Evolutionary conservation across 37 sponge, comb jelly and placozoan species (phyloP), one percentile per base, ranked within the genome.

Genomic region (Ianthella basta): DNA sequence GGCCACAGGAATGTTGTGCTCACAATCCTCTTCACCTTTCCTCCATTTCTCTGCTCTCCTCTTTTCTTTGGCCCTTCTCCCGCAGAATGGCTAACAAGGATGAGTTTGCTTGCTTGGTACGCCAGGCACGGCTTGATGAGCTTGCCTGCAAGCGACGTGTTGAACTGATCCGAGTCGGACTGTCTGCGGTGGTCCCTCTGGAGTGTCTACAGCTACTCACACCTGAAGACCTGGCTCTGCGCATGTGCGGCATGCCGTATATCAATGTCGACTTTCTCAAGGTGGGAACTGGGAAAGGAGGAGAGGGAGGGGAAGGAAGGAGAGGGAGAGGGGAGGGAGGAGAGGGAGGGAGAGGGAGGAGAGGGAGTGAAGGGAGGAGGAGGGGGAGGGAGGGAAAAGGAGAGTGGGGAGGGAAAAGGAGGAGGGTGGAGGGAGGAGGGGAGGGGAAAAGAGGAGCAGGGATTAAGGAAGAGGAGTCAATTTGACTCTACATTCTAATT

Each of bases 161-260:
- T 69, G 53, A 54, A 15, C 83, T 84, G 24, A 87, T 98, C 20
- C 72, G 85, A 64, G 88, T 89, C 85, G 99, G 99, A 21, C 75
- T 98, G 14, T 91, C 94, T n/a, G 86, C 96, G 35, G 91, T 96
- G 24, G 81, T 98, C 24, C 99, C 99, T 25, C 72, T 98, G 1
- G 86, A 96, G 61, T 65, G 90, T 50, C 87, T 98, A 27, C 68
- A 59, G 3, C 25, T 95, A 4, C 61, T 98, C 56, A 94, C 95
- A 24, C 69, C 90, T 32, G 60, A 80, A 1, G 99, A 96, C 81
- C 90, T 98, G 29, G 91, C 92, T 68, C 86, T 95, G 23, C 69
- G 97, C 37, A 83, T 95, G 50, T 95, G 96, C 50, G 99, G 99
- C 16, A 63, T 87, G 25, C 96, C 93, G 53, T 55, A 92, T 39